Conservation (phyloP, 2,888 invertebrate genomes). For the Gymnosoma rotundatum region DNA sequence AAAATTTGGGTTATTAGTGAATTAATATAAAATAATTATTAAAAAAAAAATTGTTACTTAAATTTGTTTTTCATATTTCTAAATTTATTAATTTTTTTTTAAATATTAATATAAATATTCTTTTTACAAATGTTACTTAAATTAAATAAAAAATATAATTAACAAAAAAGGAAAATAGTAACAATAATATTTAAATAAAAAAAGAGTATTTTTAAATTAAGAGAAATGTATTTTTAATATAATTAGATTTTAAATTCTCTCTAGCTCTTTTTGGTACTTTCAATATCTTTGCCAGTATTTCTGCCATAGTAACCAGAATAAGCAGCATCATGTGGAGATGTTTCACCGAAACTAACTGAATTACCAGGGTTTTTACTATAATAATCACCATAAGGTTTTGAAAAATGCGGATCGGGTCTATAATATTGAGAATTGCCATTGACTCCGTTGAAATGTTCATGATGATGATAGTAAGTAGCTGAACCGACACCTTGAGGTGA, state of each 20-base stretch:
- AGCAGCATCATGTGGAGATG: conserved; percentile 84
- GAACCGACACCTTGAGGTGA: conserved; percentile 89
- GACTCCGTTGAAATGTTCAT: conserved; percentile 79
- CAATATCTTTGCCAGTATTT: conserved; percentile 83
- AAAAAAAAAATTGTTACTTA: conserved; percentile 10
- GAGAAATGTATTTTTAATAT: conserved; percentile 56
- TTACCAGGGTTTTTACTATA: conserved; percentile 82
- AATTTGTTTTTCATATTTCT: conserved; percentile 18
- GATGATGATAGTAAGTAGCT: conserved; percentile 84
- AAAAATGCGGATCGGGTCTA: conserved; percentile 78
- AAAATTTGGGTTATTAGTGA: no score
- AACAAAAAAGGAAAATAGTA: conserved; percentile 8
- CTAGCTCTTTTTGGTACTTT: conserved; percentile 75
- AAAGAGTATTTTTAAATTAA: neutral
- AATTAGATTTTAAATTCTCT: conserved; percentile 7
- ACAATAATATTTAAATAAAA: conserved; percentile 15
- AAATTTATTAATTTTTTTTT: conserved; percentile 34
- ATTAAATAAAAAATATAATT: conserved; percentile 36
- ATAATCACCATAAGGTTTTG: conserved; percentile 81
- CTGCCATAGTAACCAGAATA: conserved; percentile 89
- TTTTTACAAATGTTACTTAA: conserved; percentile 40
- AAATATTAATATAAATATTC: neutral
- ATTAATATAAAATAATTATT: neutral
- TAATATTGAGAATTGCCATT: conserved; percentile 75
- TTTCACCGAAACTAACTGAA: conserved; percentile 86